phyloP scores from a whole-genome alignment of 23 tunicate species.

The Ciona savignyi region DNA sequence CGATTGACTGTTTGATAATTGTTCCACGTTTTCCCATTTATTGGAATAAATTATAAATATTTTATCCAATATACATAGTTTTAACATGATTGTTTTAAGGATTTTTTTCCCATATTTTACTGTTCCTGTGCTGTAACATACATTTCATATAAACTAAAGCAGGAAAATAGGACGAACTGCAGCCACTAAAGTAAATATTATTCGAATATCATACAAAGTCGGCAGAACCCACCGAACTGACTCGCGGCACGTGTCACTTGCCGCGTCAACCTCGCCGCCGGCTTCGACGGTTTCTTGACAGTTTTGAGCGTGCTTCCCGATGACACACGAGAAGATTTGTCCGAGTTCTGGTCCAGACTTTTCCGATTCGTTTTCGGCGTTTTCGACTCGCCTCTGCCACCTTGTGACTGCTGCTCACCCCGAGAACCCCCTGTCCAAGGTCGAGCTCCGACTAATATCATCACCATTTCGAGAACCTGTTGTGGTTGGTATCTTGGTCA shows the following conservation, averaged over 20 bases:
- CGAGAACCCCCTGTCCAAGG: conserved; percentile 59
- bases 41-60: too few relatives aligned
- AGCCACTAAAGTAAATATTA: not conserved
- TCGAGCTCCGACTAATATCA: conserved; percentile 72
- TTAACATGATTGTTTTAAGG: too few relatives aligned
- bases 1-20: not conserved
- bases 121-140: too few relatives aligned
- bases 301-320: conserved; percentile 81
- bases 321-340: conserved; percentile 71
- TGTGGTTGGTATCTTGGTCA: not conserved
- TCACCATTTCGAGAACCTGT: conserved; percentile 94
- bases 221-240: conserved; percentile 33
- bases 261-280: conserved; percentile 14
- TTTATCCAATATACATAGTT: too few relatives aligned
- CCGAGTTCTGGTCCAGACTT: conserved; percentile 34
- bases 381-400: conserved; percentile 47
- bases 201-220: not conserved
- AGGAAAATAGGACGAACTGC: not conserved
- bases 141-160: too few relatives aligned
- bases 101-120: too few relatives aligned
- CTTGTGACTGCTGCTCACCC: conserved; percentile 68
- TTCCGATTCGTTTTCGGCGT: conserved; percentile 39
- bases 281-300: conserved; percentile 3
- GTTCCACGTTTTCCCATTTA: too few relatives aligned
- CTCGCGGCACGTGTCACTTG: conserved; percentile 36